These are phyloP conservation scores for Cataglyphis rosenhaueri DNA, from an alignment of 2,888 invertebrate species.

Conservation along the genomic window DNA sequence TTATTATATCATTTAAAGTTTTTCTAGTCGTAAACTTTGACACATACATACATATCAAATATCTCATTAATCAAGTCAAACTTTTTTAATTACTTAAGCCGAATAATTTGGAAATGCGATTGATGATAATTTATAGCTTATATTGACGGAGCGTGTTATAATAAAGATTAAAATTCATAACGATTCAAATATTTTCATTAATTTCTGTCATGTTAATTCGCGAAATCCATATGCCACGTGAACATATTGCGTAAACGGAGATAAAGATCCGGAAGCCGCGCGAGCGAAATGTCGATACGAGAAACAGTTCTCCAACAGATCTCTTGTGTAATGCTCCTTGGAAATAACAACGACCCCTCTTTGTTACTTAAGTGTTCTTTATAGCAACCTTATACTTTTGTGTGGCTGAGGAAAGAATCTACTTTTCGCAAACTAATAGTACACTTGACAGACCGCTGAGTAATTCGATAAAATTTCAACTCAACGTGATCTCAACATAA, in stretches of 20 bases:
- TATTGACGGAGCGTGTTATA: not conserved
- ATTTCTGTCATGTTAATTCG: slow-evolving; percentile 11
- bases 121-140: not conserved
- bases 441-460: slow-evolving; percentile 12
- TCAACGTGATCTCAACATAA: no score
- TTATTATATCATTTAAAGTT: not conserved
- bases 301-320: not conserved
- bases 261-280: not conserved
- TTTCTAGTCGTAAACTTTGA: not conserved
- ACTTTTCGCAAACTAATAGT: slow-evolving; percentile 32
- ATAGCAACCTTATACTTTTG: slow-evolving; percentile 26
- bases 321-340: slow-evolving; percentile 1
- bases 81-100: slow-evolving; percentile 3
- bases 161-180: not conserved
- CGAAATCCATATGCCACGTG: not conserved
- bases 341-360: slow-evolving; percentile 15
- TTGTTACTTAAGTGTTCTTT: slow-evolving; percentile 25
- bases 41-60: not conserved
- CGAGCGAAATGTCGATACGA: slow-evolving; percentile 19
- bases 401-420: slow-evolving; percentile 25
- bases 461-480: slow-evolving; percentile 34
- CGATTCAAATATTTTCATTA: not conserved
- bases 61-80: slow-evolving; percentile 7
- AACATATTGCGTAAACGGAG: not conserved
- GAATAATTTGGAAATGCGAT: not conserved